Evolutionary conservation across 2,888 invertebrate genomes (phyloP), one percentile per base, ranked within the genome.

Genomic region (Choreutis nemorana): DNA sequence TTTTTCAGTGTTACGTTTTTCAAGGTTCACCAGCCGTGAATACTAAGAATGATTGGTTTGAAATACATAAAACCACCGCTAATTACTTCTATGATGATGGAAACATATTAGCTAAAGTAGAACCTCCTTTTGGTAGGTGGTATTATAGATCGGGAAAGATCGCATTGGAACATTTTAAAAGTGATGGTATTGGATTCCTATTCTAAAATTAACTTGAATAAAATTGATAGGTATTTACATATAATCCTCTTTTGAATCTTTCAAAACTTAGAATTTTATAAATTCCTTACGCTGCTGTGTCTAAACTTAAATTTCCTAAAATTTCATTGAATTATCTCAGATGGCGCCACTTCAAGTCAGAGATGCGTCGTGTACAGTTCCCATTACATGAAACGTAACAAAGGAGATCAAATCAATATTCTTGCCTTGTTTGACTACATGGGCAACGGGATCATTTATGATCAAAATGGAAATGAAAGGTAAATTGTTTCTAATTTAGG

Each of bases 401-500:
- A 29, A 12, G 50, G 48, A 4, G 43, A 14, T 28, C n/a, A 32
- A 33, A 4, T 45, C 50, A 1, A 34, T 44, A 1, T 56, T 0
- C 39, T 68, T 2, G 66, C 56, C 3, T 41, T 44, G 7, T 70
- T 68, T 35, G 66, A 68, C 28, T 42, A 44, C 9, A 33, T 48
- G 2, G 67, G 68, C 1, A 61, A 63, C 24, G 67, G 63, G 1
- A 39, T 65, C 2, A 49, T 68, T 0, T 67, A 58, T 28, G 62
- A 65, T 22, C 38, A 43, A 26, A 29, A 30, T 14, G 63, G 68
- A 2, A 50, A 50, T 20, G 37, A 49, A n/a, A 55, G 67, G 67
- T 61, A 36, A 32, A 21, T 14, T 3, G 3, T 7, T 10, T 28
- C 8, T 18, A 8, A 18, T 6, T 18, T 8, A 6, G 4, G 5